Evolutionary conservation across 2,888 invertebrate species (phyloP), one percentile per base, ranked within the genome.

Genomic region (Nemapogon koenigi): DNA sequence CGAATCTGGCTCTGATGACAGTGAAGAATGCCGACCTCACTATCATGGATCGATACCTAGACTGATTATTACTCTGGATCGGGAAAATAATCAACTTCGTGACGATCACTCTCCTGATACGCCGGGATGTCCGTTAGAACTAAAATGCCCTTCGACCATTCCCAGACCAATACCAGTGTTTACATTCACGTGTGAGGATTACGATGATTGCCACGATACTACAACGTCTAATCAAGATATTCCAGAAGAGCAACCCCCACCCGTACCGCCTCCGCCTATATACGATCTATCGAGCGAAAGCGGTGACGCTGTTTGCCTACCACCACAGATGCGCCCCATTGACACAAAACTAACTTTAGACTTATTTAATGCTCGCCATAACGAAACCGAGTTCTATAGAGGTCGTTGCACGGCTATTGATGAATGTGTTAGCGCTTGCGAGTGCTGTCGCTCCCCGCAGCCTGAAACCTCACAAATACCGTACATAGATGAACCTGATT

Each of bases 171-270:
- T 75, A 11, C 75, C 76, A 1, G 57, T 76, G 2, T 78, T 78
- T 44, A 68, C 75, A 0, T 76, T 76, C 44, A 76, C 75, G 1
- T 76, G 76, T 43, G 76, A 73, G 40, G 78, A 76, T 45, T 68
- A 62, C 37, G 75, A 76, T 39, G 70, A 65, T 28, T 48, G 51
- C 17, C 53, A 48, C 36, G 53, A 59, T 37, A 46, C 50, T 1
- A 42, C 49, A 19, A 43, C 50, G 2, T n/a, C n/a, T n/a, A n/a
- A n/a, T n/a, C 53, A 51, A 38, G 55, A 59, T 16, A 35, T 15
- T 26, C 3, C 13, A 4, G 26, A 26, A 8, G 35, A 35, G 11
- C 43, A 50, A 7, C 58, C 66, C 2, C 69, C 72, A 1, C 55
- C 56, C 0, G 52, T 65, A 1, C 62, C 65, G 3, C 59, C 53